Base-by-base conservation (phyloP, 1,140 invertebrate genomes). In the Venustaconcha ellipsiformis region DNA sequence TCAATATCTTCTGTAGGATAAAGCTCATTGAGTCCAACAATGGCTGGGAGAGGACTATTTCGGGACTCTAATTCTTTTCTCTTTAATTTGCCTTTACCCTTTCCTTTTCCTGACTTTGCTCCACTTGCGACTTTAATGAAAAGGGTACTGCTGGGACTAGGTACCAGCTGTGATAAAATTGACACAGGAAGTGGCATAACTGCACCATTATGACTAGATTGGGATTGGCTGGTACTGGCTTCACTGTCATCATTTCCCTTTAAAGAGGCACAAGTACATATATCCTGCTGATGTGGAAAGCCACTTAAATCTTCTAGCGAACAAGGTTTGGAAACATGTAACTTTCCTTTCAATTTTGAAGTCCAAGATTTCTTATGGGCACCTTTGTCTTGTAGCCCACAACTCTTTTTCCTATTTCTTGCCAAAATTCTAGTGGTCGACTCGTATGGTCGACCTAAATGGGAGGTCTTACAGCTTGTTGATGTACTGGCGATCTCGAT, bases 1-100 rank as follows among this genome's bases (percentile, higher is more conserved):
- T 95, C 94, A 83, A 93, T 93, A 88, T 95, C 94, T 81, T 93
- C 92, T 83, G 92, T 92, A 18, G 84, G 84, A 64, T 83, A 85
- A 26, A 85, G 67, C 57, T 78, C 78, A 72, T 85, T 84, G 70
- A 84, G 81, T 66, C 83, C 81, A 18, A 76, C 69, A 20, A 78
- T 66, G 15, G 71, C 66, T 55, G 80, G 67, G 15, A 70, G 67
- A 20, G 66, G 76, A 55, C 18, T 57, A 60, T 69, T 60, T 23
- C 73, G 58, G 63, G 56, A 57, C 56, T 37, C 20, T 58, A 20
- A 62, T 57, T 56, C 56, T 66, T 59, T 56, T 26, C 68, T 60
- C 30, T 70, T 66, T 56, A 23, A 57, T n/a, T 62, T 62, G 59
- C 59, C 37, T 30, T 59, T 76, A 37, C 57, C 60, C 8, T 64